Base-by-base conservation (phyloP, 2,888 invertebrate genomes). In the Limnephilus rhombicus region DNA sequence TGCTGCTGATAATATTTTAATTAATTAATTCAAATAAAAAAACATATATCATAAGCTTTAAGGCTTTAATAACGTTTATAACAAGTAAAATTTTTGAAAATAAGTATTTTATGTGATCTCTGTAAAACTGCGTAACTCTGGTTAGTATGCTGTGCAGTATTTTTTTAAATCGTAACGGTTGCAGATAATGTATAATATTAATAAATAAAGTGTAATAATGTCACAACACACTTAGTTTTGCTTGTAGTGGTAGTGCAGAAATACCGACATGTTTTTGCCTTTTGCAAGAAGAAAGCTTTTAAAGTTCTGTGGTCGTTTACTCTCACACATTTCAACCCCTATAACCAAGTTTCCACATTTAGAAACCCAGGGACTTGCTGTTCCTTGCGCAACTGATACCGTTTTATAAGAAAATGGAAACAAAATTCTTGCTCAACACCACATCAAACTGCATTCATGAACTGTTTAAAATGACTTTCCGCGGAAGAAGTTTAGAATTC, bases 401-500 rank as follows among this genome's bases (percentile, higher is more conserved):
- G 53, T 87, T 87, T 53, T 53, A 53, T 87, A 87, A 53, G 87
- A 49, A 87, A 87, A 87, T 87, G 31, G 13, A 68, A 87, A 31
- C 41, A 86, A 87, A 86, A n/a, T 83, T 31, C 31, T 7, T 31
- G 4, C 18, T 31, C 49, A 45, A n/a, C 87, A 87, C 13, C 87
- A 29, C 41, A 29, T 87, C 87, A 87, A 87, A 86, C 53, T 86
- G 86, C 53, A n/a, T 49, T 49, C 86, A 86, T 12, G 86, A 86
- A n/a, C 86, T 49, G 53, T 45, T 45, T 29, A 49, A 86, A 86
- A 87, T 49, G 29, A 45, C 29, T 86, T 86, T 45, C 45, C 41
- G 18, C 68, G 87, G 87, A 87, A 86, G 68, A 49, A 53, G 31
- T 87, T n/a, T 53, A 9, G 49, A 53, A 86, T 45, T 11, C 9